Conservation (phyloP, 2,113 vertebrate species). For the cat (Felis catus) region DNA sequence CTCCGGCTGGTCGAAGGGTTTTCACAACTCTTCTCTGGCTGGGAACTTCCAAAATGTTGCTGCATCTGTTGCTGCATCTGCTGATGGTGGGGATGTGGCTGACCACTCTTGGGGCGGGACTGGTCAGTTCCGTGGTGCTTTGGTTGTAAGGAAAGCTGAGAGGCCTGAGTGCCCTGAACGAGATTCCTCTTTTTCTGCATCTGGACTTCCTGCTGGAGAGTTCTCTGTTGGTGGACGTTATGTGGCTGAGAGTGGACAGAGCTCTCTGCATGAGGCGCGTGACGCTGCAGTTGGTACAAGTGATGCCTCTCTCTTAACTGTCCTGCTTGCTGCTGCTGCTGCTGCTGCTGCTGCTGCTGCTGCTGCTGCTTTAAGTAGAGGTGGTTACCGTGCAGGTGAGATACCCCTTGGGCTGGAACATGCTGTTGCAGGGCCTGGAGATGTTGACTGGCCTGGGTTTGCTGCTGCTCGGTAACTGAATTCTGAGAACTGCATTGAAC, state of each 20-base stretch:
- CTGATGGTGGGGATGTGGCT: slow-evolving; percentile 87
- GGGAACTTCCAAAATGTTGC: slow-evolving; percentile 92
- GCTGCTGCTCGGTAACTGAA: slow-evolving; percentile 87
- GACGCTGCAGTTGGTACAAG: slow-evolving; percentile 94
- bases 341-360: slow-evolving; percentile 79
- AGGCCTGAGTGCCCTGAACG: slow-evolving; percentile 89
- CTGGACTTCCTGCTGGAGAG: slow-evolving; percentile 93
- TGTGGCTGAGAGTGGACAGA: slow-evolving; percentile 87
- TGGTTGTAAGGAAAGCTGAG: slow-evolving; percentile 91
- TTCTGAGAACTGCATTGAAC: slow-evolving; percentile 91
- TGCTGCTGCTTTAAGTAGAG: slow-evolving; percentile 93
- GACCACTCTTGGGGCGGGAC: slow-evolving; percentile 83
- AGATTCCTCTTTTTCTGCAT: slow-evolving; percentile 95
- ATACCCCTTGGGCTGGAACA: slow-evolving; percentile 85
- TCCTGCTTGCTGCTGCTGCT: slow-evolving; percentile 79
- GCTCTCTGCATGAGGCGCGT: slow-evolving; percentile 90
- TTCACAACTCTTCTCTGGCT: slow-evolving; percentile 95
- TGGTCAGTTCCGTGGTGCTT: slow-evolving; percentile 92
- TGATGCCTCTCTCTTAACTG: slow-evolving; percentile 91
- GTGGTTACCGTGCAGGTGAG: slow-evolving; percentile 91
- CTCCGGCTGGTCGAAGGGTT: slow-evolving; percentile 89
- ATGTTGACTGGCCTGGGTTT: slow-evolving; percentile 88
- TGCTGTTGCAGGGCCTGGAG: slow-evolving; percentile 92
- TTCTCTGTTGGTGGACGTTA: slow-evolving; percentile 91
- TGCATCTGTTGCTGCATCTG: slow-evolving; percentile 90